phyloP scores from a whole-genome alignment of 2,113 vertebrate genomes.

The Junco hyemalis region DNA sequence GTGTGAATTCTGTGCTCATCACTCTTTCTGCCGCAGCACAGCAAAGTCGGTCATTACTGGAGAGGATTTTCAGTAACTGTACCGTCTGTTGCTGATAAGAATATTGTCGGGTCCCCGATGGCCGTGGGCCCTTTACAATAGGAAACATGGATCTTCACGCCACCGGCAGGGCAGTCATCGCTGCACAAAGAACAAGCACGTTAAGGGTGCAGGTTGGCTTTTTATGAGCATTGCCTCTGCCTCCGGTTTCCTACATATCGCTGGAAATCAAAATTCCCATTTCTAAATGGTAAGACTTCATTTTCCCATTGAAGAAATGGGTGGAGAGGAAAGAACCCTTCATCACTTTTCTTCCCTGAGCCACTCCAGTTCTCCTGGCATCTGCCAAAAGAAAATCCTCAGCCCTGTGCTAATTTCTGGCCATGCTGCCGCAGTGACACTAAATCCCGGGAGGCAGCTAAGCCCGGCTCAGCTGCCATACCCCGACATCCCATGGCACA shows the following conservation, averaged over 20 bases:
- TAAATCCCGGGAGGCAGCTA: background rate
- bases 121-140: background rate
- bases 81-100: background rate
- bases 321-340: background rate
- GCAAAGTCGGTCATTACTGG: background rate
- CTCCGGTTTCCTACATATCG: accelerated
- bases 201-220: background rate
- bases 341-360: background rate
- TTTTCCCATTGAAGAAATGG: background rate
- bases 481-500: background rate
- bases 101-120: accelerated
- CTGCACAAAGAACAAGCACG: background rate
- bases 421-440: background rate
- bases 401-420: background rate
- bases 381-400: background rate
- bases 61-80: background rate
- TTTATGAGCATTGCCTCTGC: background rate
- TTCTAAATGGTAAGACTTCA: background rate
- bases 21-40: background rate
- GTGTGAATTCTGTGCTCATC: background rate
- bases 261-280: background rate
- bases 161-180: background rate
- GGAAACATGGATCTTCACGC: accelerated
- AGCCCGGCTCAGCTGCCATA: background rate
- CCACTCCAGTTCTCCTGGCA: accelerated